These are phyloP conservation scores for Malurus elegans DNA, from an alignment of 2,113 vertebrate genomes.

Conservation along the genomic window DNA sequence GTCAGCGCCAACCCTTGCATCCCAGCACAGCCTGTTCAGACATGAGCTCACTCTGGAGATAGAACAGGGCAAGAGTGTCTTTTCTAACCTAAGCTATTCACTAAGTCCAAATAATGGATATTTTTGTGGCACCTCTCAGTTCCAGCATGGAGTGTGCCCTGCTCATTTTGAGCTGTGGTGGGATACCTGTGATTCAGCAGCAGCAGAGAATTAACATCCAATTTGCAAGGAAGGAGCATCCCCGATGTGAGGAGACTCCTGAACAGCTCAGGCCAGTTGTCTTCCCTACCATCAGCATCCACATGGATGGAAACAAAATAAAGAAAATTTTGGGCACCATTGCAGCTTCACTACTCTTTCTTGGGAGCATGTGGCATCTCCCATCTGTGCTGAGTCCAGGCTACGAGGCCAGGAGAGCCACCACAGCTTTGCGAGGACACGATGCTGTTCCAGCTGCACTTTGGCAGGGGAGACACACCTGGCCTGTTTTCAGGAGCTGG, in stretches of 20 bases:
- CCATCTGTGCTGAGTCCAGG: neutral
- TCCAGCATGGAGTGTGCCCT: neutral
- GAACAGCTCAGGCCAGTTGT: neutral
- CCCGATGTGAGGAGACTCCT: neutral
- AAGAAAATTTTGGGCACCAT: neutral
- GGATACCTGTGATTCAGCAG: neutral
- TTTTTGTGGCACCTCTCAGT: neutral
- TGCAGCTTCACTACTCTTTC: neutral
- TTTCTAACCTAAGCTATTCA: neutral
- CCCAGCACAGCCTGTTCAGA: neutral
- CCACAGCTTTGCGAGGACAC: neutral
- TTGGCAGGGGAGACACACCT: neutral
- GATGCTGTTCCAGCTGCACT: neutral
- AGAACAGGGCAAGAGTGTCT: neutral
- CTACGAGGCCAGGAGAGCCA: neutral
- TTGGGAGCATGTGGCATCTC: neutral
- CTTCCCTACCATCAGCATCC: neutral
- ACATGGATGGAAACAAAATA: neutral
- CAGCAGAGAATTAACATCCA: neutral
- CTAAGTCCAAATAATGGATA: neutral
- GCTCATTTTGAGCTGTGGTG: rapidly evolving
- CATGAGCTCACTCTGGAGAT: neutral
- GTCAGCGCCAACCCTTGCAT: rapidly evolving
- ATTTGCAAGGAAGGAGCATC: neutral
- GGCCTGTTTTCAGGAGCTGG: neutral